Conservation (phyloP, 2,888 invertebrate genomes). For the Neoaliturus tenellus region DNA sequence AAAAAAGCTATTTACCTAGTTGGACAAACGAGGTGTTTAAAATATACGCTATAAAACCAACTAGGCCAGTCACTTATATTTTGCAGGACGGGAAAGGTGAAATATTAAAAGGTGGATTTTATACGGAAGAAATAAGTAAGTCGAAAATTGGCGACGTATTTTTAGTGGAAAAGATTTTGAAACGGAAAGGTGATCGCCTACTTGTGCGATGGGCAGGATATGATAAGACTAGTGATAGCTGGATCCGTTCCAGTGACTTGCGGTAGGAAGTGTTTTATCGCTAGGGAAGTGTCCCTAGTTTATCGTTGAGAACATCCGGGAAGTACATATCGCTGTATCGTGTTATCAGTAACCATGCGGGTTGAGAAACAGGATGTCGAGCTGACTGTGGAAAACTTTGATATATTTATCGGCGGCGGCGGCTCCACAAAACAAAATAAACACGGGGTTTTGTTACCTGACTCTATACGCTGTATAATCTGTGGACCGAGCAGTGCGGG, state of each 20-base stretch:
- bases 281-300: no score
- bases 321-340: no score
- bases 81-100: slow-evolving; percentile 34
- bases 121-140: neutral
- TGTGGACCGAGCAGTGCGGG: slow-evolving; percentile 31
- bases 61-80: slow-evolving; percentile 30
- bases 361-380: neutral
- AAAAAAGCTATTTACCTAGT: slow-evolving; percentile 29
- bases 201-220: slow-evolving; percentile 48
- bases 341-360: no score
- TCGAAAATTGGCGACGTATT: slow-evolving; percentile 6
- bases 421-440: no score
- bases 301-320: no score
- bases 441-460: slow-evolving; percentile 42
- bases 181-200: slow-evolving; percentile 42
- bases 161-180: slow-evolving; percentile 46
- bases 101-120: slow-evolving; percentile 29
- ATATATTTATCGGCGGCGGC: no score
- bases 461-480: slow-evolving; percentile 37
- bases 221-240: slow-evolving; percentile 39
- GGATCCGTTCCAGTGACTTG: slow-evolving; percentile 44
- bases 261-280: neutral
- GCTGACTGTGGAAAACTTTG: no score
- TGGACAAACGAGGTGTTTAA: slow-evolving; percentile 46
- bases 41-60: slow-evolving; percentile 1